These are phyloP conservation scores for Heteromormyrus szaboi DNA, from an alignment of 2,797 vertebrate genomes.

Conservation along the genomic window DNA sequence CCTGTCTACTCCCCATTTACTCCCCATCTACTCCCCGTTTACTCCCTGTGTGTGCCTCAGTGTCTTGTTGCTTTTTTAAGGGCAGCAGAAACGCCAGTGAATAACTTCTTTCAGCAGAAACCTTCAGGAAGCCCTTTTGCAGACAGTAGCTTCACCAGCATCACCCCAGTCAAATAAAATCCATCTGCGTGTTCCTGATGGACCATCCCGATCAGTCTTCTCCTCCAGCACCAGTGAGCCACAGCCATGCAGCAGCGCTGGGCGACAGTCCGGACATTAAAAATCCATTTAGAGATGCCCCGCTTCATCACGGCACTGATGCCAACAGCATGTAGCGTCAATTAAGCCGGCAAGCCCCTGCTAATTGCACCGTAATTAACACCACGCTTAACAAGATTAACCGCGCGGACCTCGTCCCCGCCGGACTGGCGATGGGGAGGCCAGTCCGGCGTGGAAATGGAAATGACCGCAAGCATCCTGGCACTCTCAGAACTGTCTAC, in stretches of 20 bases:
- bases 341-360: constrained; percentile 38
- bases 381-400: constrained; percentile 2
- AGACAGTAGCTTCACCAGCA: not conserved
- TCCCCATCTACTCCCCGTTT: too few relatives aligned
- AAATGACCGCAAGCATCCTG: not conserved
- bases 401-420: not conserved
- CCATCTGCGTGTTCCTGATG: not conserved
- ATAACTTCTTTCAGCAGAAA: not conserved
- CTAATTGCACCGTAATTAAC: constrained; percentile 38
- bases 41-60: not conserved
- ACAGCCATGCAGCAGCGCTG: not conserved
- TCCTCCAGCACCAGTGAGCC: not conserved
- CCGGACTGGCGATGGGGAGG: not conserved
- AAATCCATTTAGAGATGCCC: constrained; percentile 11
- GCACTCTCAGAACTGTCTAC: not conserved
- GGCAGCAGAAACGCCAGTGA: not conserved
- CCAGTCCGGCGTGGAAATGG: too few relatives aligned
- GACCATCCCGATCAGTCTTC: not conserved
- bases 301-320: not conserved
- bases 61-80: not conserved
- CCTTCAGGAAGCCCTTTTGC: not conserved
- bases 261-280: constrained; percentile 9
- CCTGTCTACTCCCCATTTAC: too few relatives aligned
- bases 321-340: constrained; percentile 32
- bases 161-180: not conserved